Conservation (phyloP, 1,140 invertebrate genomes). For the Megalopta genalis region DNA sequence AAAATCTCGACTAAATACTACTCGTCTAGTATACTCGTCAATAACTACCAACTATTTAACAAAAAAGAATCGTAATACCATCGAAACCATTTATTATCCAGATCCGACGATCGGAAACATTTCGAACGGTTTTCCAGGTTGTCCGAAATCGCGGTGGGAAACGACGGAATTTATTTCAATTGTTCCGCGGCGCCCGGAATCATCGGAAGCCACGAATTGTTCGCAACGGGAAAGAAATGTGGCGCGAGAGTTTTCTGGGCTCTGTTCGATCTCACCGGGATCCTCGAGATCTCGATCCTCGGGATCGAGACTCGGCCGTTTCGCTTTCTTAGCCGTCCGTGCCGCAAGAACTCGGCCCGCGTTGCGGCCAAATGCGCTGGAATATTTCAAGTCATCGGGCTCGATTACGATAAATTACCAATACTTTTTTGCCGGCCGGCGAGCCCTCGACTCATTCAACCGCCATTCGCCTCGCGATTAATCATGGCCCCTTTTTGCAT, state of each 20-base stretch:
- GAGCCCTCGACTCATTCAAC: conserved; percentile 43
- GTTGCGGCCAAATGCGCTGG: conserved; percentile 37
- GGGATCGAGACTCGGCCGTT: neutral
- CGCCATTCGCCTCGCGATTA: conserved; percentile 42
- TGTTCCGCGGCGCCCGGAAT: neutral
- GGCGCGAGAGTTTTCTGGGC: neutral
- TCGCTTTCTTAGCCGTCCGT: conserved; percentile 24
- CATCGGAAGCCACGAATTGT: neutral
- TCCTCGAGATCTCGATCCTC: no score
- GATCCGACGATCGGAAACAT: no score
- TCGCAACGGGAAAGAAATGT: conserved; percentile 16
- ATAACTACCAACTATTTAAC: no score
- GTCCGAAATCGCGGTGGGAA: neutral
- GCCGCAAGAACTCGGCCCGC: conserved; percentile 1
- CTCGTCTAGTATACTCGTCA: no score
- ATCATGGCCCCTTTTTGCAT: conserved; percentile 54
- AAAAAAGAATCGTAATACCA: no score
- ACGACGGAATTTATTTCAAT: neutral
- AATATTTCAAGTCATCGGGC: conserved; percentile 56
- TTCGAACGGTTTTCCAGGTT: neutral
- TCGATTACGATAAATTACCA: conserved; percentile 58
- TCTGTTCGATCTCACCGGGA: neutral
- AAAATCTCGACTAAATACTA: no score
- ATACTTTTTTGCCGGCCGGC: conserved; percentile 47
- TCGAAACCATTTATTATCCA: no score